Evolutionary conservation across 2,113 vertebrate species (phyloP), one percentile per base, ranked within the genome.

Genomic region (Pyxicephalus adspersus): DNA sequence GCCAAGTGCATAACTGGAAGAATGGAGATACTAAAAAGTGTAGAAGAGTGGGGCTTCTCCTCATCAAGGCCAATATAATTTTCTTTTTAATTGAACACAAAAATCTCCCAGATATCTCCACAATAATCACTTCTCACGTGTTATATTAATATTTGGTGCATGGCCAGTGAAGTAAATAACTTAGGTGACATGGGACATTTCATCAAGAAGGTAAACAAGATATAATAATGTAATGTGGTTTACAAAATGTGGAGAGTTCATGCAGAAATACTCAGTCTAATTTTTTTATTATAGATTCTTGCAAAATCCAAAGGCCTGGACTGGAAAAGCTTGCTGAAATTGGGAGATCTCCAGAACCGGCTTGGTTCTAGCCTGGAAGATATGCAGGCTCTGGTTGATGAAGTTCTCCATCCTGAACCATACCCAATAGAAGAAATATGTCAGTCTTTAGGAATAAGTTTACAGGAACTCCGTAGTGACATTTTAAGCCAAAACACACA

Each of bases 351-450:
- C n/a, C 97, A 98, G 83, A 84, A 16, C 1, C 87, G 87, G 73
- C 88, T 98, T 29, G 89, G 91, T 61, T 87, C 93, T 22, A 93
- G 89, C 77, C 90, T 97, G 83, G 93, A 95, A 87, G 94, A 96
- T 87, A 98, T 98, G 96, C 85, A 96, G 87, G 64, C 86, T 83
- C 86, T 96, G 84, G 93, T 95, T 51, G 93, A 97, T 9, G 88
- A 96, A 29, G 88, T 92, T 82, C 87, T 99, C 83, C 97, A 98
- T 83, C 91, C 93, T 34, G 94, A 96, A 83, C 93, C 96, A 8
- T 99, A 98, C 86, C 94, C 89, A 89, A 20, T 88, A 29, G 94
- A 96, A 83, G 97, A 99, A 91, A 91, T 99, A 88, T 98, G 95
- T 89, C 90, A 83, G 77, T 87, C 82, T 83, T 91, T 99, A 89